Evolutionary conservation across 2,797 vertebrate genomes (phyloP).

Genomic region (Oophaga sylvatica): DNA sequence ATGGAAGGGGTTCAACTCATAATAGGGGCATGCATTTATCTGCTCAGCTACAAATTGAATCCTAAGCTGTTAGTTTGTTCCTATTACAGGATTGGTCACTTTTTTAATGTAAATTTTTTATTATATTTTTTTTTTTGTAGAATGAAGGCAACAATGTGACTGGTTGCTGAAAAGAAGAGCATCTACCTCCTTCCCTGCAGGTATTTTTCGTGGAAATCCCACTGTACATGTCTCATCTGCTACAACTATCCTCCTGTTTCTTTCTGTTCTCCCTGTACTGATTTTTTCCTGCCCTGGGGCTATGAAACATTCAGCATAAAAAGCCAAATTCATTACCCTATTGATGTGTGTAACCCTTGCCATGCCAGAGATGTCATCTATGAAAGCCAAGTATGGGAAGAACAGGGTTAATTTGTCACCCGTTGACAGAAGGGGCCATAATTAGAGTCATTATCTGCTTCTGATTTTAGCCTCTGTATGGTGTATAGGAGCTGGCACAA

Average conservation of each 20-base stretch:
- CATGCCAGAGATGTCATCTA: neutral
- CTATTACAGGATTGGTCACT: neutral
- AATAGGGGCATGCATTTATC: too few species aligned
- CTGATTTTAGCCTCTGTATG: conserved; percentile 32
- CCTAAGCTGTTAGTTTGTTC: neutral
- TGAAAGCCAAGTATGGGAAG: neutral
- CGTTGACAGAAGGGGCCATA: conserved; percentile 58
- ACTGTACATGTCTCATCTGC: neutral
- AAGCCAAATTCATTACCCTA: conserved; percentile 53
- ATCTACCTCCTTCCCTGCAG: neutral
- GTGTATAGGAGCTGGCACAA: neutral
- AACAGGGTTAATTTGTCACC: conserved; percentile 17
- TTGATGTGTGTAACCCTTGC: conserved; percentile 48
- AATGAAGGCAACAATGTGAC: neutral
- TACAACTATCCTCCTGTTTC: neutral
- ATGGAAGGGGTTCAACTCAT: neutral
- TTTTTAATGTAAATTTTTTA: neutral
- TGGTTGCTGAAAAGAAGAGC: neutral
- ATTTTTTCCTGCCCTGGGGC: conserved; percentile 44
- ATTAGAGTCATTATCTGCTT: conserved; percentile 71
- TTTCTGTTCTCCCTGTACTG: conserved; percentile 38
- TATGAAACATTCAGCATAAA: conserved; percentile 40
- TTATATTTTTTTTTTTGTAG: neutral
- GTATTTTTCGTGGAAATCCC: neutral
- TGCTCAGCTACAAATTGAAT: too few species aligned